phyloP scores from a whole-genome alignment of 2,113 vertebrate genomes.

The Meleagris gallopavo region DNA sequence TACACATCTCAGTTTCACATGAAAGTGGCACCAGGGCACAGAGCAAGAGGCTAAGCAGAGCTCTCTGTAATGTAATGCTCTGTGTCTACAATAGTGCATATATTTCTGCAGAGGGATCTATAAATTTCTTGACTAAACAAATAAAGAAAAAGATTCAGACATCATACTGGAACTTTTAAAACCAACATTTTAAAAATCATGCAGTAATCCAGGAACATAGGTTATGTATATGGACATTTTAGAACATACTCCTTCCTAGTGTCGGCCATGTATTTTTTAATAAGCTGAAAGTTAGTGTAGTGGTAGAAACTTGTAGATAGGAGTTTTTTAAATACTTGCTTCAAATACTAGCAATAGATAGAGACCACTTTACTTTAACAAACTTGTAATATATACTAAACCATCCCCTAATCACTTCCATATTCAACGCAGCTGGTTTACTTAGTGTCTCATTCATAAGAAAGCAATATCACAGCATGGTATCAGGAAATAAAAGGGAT shows the following conservation, averaged over 20 bases:
- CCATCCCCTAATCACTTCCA: background rate
- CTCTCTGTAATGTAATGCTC: background rate
- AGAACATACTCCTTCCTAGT: background rate
- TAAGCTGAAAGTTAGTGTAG: background rate
- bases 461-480: slow-evolving; percentile 35
- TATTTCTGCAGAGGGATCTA: background rate
- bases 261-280: background rate
- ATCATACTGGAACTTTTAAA: background rate
- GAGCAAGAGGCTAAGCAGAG: background rate
- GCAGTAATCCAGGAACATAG: background rate
- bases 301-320: background rate
- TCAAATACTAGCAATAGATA: background rate
- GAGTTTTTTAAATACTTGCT: background rate
- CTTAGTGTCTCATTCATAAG: background rate
- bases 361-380: background rate
- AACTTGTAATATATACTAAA: slow-evolving; percentile 2
- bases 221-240: background rate
- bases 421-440: slow-evolving; percentile 25
- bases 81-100: background rate
- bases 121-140: background rate
- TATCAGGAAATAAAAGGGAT: slow-evolving; percentile 53
- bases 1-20: background rate
- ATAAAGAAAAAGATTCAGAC: background rate
- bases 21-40: background rate
- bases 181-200: background rate